Evolutionary conservation across 2,113 vertebrate species (phyloP).

Genomic region (Empidonax alnorum): DNA sequence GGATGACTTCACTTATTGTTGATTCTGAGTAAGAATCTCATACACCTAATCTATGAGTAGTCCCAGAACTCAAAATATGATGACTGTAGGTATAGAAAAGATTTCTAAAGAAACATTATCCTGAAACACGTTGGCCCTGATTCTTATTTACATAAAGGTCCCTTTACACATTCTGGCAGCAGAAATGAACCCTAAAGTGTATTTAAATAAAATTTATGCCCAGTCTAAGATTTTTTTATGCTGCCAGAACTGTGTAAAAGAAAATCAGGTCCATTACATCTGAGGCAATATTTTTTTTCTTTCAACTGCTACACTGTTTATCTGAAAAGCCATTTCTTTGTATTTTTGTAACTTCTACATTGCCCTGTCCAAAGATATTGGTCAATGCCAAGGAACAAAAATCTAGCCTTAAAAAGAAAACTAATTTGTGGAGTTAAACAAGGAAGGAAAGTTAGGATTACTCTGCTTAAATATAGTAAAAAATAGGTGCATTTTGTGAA

Average conservation of each 20-base stretch:
- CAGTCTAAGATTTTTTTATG: not conserved
- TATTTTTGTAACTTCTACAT: not conserved
- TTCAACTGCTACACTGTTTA: not conserved
- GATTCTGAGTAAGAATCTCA: not conserved
- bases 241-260: not conserved
- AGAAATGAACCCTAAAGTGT: not conserved
- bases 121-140: not conserved
- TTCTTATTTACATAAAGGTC: not conserved
- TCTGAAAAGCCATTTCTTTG: not conserved
- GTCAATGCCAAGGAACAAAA: not conserved
- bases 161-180: not conserved
- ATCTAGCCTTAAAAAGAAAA: not conserved
- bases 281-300: not conserved
- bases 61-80: slow-evolving; percentile 8
- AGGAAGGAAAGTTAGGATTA: not conserved
- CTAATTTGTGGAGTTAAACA: not conserved
- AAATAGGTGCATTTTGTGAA: not conserved
- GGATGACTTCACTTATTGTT: not conserved
- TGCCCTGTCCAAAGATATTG: not conserved
- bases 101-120: slow-evolving; percentile 21
- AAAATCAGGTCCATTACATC: not conserved
- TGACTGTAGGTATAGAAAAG: not conserved
- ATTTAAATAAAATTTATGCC: slow-evolving; percentile 37
- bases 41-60: not conserved
- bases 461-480: not conserved